Evolutionary conservation across 2,797 vertebrate genomes (phyloP), one percentile per base, ranked within the genome.

Genomic region (Dipus sagitta): DNA sequence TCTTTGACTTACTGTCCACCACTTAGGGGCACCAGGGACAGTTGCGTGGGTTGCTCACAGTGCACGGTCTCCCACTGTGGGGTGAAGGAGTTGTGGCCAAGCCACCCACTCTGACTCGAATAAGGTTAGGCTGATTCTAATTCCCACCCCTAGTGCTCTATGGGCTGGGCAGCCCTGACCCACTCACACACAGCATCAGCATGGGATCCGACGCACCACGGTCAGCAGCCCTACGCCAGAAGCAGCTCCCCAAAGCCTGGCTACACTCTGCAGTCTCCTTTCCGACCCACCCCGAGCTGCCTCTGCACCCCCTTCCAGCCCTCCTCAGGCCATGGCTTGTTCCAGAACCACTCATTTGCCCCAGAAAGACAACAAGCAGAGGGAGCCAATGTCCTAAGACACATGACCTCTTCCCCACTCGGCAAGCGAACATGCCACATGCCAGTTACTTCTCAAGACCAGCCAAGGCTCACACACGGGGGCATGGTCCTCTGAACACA

Each of bases 61-160:
- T 4, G 14, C 23, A 1, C n/a, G 5, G 9, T 12, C 17, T 18
- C 32, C 28, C 17, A 26, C 21, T 10, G 3, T n/a, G 82, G 10
- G 18, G 28, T 0, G 2, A 9, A 21, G 38, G 17, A 34, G 9
- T 52, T 34, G 23, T 30, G 1, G n/a, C 21, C 60, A 42, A 20
- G 38, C 17, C 1, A 60, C n/a, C 30, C 28, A 5, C 13, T 34
- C 47, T 23, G 78, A 47, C 26, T 24, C 34, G 1, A 11, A 32
- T 1, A 21, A 17, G 42, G 72, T 15, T 5, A 1, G 3, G 2
- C 32, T n/a, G 5, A 28, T 24, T 58, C 52, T 10, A 11, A 11
- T 52, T 12, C 54, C 5, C 9, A 62, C 32, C 3, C 0, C 1
- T 47, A 38, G 6, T 14, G 2, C 28, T 64, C 24, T n/a, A 15